These are phyloP conservation scores for Labrus mixtus DNA, from an alignment of 2,113 vertebrate genomes.

Conservation along the genomic window DNA sequence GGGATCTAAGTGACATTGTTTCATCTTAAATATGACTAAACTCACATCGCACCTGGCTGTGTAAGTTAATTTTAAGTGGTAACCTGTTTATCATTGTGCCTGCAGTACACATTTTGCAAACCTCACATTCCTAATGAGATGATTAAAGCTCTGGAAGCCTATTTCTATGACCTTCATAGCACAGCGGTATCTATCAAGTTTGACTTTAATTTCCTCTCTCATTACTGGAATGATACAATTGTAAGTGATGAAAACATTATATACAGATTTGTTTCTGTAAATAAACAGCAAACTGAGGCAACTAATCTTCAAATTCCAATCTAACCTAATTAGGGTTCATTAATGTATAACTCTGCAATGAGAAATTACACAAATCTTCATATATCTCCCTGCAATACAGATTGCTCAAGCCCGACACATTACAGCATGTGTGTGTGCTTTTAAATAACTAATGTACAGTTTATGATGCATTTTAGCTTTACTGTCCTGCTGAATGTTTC, in stretches of 20 bases:
- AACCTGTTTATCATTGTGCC: neutral
- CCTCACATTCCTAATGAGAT: slow-evolving; percentile 7
- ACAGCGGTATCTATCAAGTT: neutral
- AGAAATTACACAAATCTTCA: no score
- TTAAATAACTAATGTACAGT: neutral
- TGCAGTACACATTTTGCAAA: neutral
- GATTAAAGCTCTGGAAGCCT: neutral
- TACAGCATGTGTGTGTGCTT: neutral
- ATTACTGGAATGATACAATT: neutral
- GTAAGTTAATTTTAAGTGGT: neutral
- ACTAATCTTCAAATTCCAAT: slow-evolving; percentile 15
- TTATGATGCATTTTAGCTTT: slow-evolving; percentile 24
- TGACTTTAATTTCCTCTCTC: slow-evolving; percentile 12
- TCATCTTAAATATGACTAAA: neutral
- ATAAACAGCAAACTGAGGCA: slow-evolving; percentile 15
- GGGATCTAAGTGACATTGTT: neutral
- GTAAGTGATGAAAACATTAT: neutral
- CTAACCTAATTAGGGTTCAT: slow-evolving; percentile 16
- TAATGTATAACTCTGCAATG: slow-evolving; percentile 24
- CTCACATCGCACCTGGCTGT: neutral
- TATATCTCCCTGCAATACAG: no score
- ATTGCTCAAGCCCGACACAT: neutral
- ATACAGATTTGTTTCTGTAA: slow-evolving; percentile 11
- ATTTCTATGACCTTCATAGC: neutral
- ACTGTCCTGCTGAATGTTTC: slow-evolving; percentile 4